A percentile compares a stretch with the other conserved stretches of the same genome.
Evolutionary conservation across 2,888 invertebrate genomes (phyloP).

Genomic region (Papilio protenor): DNA sequence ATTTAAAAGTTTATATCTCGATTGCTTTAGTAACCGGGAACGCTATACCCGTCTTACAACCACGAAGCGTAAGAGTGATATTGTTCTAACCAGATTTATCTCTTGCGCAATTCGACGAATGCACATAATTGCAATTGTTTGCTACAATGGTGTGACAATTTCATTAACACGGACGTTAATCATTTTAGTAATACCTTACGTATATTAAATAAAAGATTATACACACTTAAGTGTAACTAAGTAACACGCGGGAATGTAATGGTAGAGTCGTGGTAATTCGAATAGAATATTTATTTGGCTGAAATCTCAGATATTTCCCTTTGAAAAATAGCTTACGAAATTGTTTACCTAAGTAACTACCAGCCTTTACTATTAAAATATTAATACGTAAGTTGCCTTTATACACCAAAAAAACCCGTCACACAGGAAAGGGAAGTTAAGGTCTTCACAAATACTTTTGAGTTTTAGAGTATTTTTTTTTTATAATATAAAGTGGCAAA

Average conservation of each 20-base stretch:
- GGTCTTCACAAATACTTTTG: too few species aligned
- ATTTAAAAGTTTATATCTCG: neutral
- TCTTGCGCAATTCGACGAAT: slow-evolving; percentile 16
- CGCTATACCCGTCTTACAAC: neutral
- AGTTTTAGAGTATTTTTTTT: too few species aligned
- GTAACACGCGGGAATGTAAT: neutral
- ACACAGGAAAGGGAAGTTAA: too few species aligned
- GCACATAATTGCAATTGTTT: slow-evolving; percentile 21
- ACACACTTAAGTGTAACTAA: slow-evolving; percentile 2
- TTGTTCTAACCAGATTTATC: slow-evolving; percentile 13
- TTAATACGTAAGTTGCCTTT: too few species aligned
- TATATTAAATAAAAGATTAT: slow-evolving; percentile 21
- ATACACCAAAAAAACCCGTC: too few species aligned
- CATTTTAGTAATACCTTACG: neutral
- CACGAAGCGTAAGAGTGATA: neutral
- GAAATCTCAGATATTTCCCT: neutral
- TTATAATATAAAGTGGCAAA: too few species aligned
- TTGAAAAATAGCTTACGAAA: too few species aligned
- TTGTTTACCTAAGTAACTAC: neutral
- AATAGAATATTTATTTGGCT: neutral
- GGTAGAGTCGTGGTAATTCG: neutral
- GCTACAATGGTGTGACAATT: slow-evolving; percentile 36
- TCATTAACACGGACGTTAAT: neutral
- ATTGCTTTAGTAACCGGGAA: neutral
- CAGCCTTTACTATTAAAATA: neutral